Conservation (phyloP, 2,888 invertebrate genomes). For the Netelia fuscicornis region DNA sequence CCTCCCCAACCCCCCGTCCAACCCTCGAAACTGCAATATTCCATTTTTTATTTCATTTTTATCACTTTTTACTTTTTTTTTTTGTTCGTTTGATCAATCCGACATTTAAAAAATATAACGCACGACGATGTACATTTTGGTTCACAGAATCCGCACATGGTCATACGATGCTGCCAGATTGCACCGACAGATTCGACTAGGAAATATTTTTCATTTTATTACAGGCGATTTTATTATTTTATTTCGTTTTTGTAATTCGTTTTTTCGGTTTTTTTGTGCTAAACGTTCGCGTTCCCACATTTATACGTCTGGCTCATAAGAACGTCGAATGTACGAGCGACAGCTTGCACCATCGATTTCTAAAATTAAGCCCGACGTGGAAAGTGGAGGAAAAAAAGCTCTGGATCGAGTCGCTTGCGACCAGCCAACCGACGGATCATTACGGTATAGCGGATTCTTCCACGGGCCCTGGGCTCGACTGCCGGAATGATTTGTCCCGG, state of each 20-base stretch:
- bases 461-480: constrained; percentile 37
- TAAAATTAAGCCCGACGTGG: constrained; percentile 53
- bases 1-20: not conserved
- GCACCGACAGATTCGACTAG: constrained; percentile 57
- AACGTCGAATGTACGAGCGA: constrained; percentile 57
- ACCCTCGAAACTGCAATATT: constrained; percentile 6
- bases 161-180: constrained; percentile 47
- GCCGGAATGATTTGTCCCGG: not conserved
- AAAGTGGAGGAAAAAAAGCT: constrained; percentile 27
- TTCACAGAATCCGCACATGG: constrained; percentile 13
- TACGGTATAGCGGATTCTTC: constrained; percentile 53
- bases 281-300: constrained; percentile 50
- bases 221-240: constrained; percentile 28
- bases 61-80: not conserved
- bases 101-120: constrained; percentile 41
- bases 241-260: not conserved
- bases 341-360: constrained; percentile 64
- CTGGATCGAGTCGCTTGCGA: constrained; percentile 37
- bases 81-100: constrained; percentile 42
- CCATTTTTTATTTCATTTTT: constrained; percentile 12
- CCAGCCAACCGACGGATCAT: constrained; percentile 64
- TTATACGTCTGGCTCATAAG: constrained; percentile 59
- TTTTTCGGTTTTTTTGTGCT: constrained; percentile 20
- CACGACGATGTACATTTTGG: constrained; percentile 42
- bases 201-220: constrained; percentile 48